Evolutionary conservation across 1,140 invertebrate species (phyloP), one percentile per base, ranked within the genome.

Genomic region (Calliphora vicina): DNA sequence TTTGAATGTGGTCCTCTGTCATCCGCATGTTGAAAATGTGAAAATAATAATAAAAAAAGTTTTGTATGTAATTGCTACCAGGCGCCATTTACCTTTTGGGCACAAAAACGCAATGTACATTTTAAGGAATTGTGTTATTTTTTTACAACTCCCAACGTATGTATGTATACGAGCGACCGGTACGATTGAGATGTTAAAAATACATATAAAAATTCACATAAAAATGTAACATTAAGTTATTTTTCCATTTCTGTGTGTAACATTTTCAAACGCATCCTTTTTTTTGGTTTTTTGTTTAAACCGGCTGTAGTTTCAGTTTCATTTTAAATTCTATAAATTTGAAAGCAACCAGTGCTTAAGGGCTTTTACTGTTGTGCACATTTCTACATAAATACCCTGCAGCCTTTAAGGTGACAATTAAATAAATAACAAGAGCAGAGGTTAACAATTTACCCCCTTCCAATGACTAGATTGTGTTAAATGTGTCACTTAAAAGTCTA

Each of bases 241-340:
- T 35, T 35, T 35, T 35, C 35, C 10, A 10, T 35, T 35, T 35
- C 6, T 35, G 35, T 50, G 45, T 50, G 45, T 50, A 50, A 13
- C 45, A 50, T 50, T 50, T 50, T 50, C 45, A 50, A 50, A 50
- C 45, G 45, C 45, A 50, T 50, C 35, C 35, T 0, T 35, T 8
- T 8, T 35, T 1, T 35, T 35, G 5, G 1, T 2, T 0, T 35
- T 35, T 35, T 2, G 35, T 35, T 35, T 35, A 35, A 35, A 35
- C 35, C 10, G 6, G 35, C 35, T 35, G 35, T 35, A 35, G n/a
- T 57, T 43, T 78, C 74, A 78, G 20, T 78, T 27, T 78, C 74
- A 78, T 78, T 25, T 78, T 42, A 45, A 78, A 45, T 78, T 78
- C 74, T 78, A 78, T 78, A 78, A 78, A 78, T 78, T 78, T 78